Conservation (phyloP, 1,140 invertebrate species). For the Diuraphis noxia region DNA sequence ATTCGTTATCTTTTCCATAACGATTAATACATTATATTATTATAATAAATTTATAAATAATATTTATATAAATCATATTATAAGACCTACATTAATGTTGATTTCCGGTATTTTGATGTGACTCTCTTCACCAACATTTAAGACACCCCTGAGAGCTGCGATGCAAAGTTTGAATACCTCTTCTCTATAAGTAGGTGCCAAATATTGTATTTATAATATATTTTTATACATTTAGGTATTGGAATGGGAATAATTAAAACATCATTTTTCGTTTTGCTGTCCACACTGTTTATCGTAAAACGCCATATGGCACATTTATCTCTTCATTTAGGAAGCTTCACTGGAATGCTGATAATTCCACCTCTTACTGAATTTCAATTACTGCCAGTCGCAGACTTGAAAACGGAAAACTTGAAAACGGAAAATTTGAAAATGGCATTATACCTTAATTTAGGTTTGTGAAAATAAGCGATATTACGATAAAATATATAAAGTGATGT, state of each 20-base stretch:
- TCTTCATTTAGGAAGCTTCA: slow-evolving; percentile 15
- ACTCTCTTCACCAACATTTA: no score
- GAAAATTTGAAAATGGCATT: neutral
- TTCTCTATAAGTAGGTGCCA: neutral
- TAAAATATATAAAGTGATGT: neutral
- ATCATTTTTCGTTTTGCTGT: neutral
- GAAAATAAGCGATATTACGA: neutral
- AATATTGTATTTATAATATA: neutral
- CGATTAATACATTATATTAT: no score
- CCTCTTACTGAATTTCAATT: neutral
- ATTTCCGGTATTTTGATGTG: no score
- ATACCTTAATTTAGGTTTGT: neutral
- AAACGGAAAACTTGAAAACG: neutral
- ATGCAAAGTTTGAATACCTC: neutral
- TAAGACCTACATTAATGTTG: no score
- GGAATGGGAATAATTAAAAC: slow-evolving; percentile 3
- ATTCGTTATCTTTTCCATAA: no score
- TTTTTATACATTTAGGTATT: neutral
- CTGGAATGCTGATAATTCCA: neutral
- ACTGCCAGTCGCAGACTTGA: neutral
- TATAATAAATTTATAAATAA: no score
- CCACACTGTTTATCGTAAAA: neutral
- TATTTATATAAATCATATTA: no score
- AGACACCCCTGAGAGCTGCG: no score
- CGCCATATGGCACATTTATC: neutral